Evolutionary conservation across 2,797 vertebrate species (phyloP).

Genomic region (Takifugu rubripes): DNA sequence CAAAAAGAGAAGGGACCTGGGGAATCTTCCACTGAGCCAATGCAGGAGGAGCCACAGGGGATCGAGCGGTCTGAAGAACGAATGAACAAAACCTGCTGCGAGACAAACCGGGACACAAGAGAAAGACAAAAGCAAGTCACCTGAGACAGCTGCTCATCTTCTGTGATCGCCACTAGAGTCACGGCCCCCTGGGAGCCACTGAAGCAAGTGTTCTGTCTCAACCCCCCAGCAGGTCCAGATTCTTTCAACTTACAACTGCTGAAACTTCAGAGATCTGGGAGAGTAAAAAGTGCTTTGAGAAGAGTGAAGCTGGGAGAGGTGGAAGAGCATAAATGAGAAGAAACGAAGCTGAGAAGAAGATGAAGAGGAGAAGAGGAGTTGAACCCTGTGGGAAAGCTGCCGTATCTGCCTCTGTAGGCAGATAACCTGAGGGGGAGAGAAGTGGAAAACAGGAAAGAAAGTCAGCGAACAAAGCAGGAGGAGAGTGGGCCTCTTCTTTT

Average conservation of each 20-base stretch:
- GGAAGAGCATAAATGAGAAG: not conserved
- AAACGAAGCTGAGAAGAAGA: constrained; percentile 3
- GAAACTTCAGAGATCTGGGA: constrained; percentile 10
- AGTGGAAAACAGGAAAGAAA: not conserved
- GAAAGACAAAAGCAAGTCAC: no score
- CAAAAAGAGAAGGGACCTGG: no score
- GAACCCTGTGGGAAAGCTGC: constrained; percentile 15
- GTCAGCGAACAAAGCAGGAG: constrained; percentile 2
- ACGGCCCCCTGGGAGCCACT: constrained; percentile 2
- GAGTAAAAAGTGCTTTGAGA: not conserved
- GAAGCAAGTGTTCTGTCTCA: constrained; percentile 5
- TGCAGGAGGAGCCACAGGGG: no score
- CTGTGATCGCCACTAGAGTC: no score
- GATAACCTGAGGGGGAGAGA: not conserved
- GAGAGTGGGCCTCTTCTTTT: constrained; percentile 18
- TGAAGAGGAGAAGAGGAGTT: not conserved
- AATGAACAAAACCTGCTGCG: no score
- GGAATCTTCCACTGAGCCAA: no score
- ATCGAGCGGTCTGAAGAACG: no score
- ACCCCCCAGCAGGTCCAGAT: constrained; percentile 9
- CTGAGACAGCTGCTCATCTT: no score
- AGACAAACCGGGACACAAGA: no score
- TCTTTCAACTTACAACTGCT: not conserved
- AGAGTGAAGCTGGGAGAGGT: not conserved
- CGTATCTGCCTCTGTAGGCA: constrained; percentile 23